Evolutionary conservation across 2,797 vertebrate species (phyloP).

Genomic region (Aselliscus stoliczkanus): DNA sequence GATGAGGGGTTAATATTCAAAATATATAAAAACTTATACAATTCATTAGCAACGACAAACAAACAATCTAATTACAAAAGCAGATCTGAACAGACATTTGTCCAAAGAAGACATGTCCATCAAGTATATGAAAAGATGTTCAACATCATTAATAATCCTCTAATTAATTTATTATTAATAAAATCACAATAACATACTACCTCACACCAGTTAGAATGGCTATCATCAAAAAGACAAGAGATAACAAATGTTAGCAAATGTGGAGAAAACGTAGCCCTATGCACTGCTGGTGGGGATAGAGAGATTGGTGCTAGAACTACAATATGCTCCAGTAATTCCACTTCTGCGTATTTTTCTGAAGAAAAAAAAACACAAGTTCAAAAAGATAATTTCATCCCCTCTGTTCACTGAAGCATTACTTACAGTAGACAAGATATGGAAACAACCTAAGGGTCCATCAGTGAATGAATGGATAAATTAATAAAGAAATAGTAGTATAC

Average conservation of each 20-base stretch:
- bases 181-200: not conserved
- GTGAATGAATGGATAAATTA: not conserved
- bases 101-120: not conserved
- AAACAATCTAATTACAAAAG: not conserved
- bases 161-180: too few relatives aligned
- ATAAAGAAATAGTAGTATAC: too few relatives aligned
- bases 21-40: not conserved
- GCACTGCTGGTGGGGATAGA: not conserved
- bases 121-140: not conserved
- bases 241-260: not conserved
- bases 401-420: not conserved
- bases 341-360: not conserved
- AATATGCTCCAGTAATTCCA: not conserved
- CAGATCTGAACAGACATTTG: not conserved
- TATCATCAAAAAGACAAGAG: not conserved
- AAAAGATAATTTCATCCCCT: not conserved
- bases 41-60: not conserved
- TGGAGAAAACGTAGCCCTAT: not conserved
- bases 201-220: not conserved
- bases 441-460: not conserved
- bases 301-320: not conserved
- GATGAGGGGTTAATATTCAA: not conserved
- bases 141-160: not conserved
- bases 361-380: not conserved
- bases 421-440: not conserved